Evolutionary conservation across 2,888 invertebrate species (phyloP), one percentile per base, ranked within the genome.

Genomic region (Cecidostiba fungosa): DNA sequence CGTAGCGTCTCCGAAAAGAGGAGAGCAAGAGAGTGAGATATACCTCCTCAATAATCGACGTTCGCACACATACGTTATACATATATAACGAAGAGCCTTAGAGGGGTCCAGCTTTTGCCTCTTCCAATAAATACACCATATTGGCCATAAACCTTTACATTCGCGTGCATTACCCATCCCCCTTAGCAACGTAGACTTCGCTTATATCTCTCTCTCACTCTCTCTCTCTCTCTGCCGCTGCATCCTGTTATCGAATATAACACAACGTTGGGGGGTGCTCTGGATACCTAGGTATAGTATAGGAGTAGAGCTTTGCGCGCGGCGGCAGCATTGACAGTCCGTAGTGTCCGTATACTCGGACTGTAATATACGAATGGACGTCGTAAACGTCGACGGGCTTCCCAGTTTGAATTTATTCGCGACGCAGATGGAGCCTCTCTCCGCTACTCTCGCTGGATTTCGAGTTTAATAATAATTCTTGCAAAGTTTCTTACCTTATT

Each of bases 111-210:
- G 59, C 72, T 43, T 76, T 36, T 50, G 54, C 50, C 77, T 88
- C 79, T 88, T 88, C 90, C 90, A 90, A 91, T 92, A 91, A 92
- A 92, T 92, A 91, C 90, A 88, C 91, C 91, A 91, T 92, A 92
- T 92, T 92, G 92, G 89, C 91, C 91, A 91, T 93, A 92, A 92
- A 92, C 91, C 91, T 91, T 91, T 91, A 91, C 92, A 91, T 80
- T 80, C 85, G 73, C 82, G 62, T 91, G 91, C 91, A 91, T 91
- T 92, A 91, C 91, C 90, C 90, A 90, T 88, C 89, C 90, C 89
- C 89, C 88, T 84, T 54, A 47, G 66, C 47, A n/a, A 69, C 19
- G 47, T 29, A 26, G 16, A 39, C 39, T 59, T 59, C n/a, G 54
- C 54, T 54, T 54, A 54, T 23, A 54, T 59, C 54, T 59, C 54